Base-by-base conservation (phyloP, 2,113 vertebrate species). In the Gambusia affinis region DNA sequence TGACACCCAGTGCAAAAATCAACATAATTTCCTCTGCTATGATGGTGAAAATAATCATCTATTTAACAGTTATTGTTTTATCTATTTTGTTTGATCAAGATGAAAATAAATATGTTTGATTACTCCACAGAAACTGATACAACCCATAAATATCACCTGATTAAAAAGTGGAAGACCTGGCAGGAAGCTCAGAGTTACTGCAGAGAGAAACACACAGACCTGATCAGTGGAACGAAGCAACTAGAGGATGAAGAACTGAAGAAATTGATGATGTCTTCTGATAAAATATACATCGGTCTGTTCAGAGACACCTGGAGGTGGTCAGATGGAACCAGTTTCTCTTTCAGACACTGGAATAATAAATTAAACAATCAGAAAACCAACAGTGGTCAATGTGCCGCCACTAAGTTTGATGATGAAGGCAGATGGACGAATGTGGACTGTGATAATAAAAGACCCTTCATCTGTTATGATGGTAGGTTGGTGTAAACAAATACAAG, bases 381-480 rank as follows among this genome's bases (percentile, higher is more conserved):
- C 51, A 54, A 24, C 8, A 54, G 7, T n/a, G 51, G 7, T 54
- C 8, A n/a, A 54, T 54, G 51, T n/a, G 22, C 51, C 15, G 0
- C 1, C 2, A 3, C 22, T 54, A 8, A 0, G 22, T 24, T 54
- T 54, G 2, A 24, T 54, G 51, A n/a, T 54, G 0, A 2, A 4
- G 64, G 60, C 0, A 28, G 2, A 19, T 68, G 66, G 66, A 29
- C 6, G 11, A 30, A 4, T 3, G 19, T 4, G 4, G 2, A 22
- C 4, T 62, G 33, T 6, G 3, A 1, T 42, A 1, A 42, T 0
- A 28, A 1, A 12, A 61, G 62, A 61, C 14, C 1, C 5, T 62
- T 62, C 10, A 61, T 62, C 35, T 71, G 57, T 30, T 71, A 71
- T 61, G 35, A 71, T 2, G 69, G 69, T 71, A 17, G 62, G 57